A percentile compares a stretch with the other conserved stretches of the same genome.
Conservation (phyloP, 1,140 invertebrate genomes). For the Drosophila pseudoananassae region DNA sequence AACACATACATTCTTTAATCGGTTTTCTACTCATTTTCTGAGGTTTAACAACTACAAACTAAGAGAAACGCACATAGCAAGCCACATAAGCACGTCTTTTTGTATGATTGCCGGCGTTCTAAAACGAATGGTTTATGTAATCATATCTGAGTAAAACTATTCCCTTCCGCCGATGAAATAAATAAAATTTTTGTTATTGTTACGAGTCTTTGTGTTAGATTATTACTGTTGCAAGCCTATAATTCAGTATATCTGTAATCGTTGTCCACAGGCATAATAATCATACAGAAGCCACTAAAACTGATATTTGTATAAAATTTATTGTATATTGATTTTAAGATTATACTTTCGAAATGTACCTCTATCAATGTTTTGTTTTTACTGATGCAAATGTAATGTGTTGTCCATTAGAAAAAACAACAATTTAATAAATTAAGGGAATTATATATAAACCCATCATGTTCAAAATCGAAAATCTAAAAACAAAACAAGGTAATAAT, state of each 20-base stretch:
- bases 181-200: conserved; percentile 56
- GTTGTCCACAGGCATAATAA: conserved; percentile 32
- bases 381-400: conserved; percentile 38
- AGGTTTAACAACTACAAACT: conserved; percentile 58
- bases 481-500: conserved; percentile 23
- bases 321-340: conserved; percentile 46
- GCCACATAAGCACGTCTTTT: conserved; percentile 45
- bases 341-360: conserved; percentile 44
- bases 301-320: conserved; percentile 27
- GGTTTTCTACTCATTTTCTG: conserved; percentile 74
- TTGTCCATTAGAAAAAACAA: conserved; percentile 33
- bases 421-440: conserved; percentile 40
- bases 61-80: conserved; percentile 65
- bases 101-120: conserved; percentile 42
- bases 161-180: conserved; percentile 39
- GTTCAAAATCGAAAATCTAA: conserved; percentile 44
- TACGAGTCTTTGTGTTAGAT: conserved; percentile 44
- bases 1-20: conserved; percentile 77
- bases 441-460: conserved; percentile 37
- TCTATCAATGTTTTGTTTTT: conserved; percentile 40
- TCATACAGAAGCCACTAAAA: conserved; percentile 20
- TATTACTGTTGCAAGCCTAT: conserved; percentile 54
- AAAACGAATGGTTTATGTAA: conserved; percentile 10
- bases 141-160: conserved; percentile 35
- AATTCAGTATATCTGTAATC: conserved; percentile 45